These are phyloP conservation scores for Siniperca knerii DNA, from an alignment of 2,113 vertebrate species.

Conservation along the genomic window DNA sequence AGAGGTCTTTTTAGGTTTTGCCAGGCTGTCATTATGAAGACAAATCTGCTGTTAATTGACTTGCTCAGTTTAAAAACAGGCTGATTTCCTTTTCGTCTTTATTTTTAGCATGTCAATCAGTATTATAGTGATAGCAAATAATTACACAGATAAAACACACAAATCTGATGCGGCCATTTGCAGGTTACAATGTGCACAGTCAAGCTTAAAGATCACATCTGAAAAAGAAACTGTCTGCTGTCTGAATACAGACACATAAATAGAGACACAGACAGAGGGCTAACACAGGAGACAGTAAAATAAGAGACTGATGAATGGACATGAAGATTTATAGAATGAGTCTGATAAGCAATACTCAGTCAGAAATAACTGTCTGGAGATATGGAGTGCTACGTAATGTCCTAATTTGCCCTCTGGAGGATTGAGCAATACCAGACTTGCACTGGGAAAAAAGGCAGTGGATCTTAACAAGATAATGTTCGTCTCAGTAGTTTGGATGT, in stretches of 20 bases:
- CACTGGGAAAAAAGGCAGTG: background rate
- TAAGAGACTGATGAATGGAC: constrained; percentile 47
- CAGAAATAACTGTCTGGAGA: constrained; percentile 67
- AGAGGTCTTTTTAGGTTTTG: constrained; percentile 27
- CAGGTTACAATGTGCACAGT: constrained; percentile 17
- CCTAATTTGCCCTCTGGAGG: constrained; percentile 78
- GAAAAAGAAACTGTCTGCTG: background rate
- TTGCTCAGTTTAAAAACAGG: constrained; percentile 9
- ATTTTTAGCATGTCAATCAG: constrained; percentile 11
- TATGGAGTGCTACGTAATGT: constrained; percentile 59
- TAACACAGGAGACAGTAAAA: constrained; percentile 42
- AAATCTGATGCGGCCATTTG: background rate
- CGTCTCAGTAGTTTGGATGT: constrained; percentile 53
- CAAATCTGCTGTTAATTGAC: constrained; percentile 55
- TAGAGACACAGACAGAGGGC: constrained; percentile 34
- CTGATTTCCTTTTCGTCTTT: constrained; percentile 3
- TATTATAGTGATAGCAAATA: constrained; percentile 18
- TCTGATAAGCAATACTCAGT: constrained; percentile 52
- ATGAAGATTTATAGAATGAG: constrained; percentile 63
- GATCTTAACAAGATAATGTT: constrained; percentile 68
- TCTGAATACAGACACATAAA: constrained; percentile 44
- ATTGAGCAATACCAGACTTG: constrained; percentile 62
- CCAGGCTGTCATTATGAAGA: constrained; percentile 35
- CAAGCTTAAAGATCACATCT: constrained; percentile 40
- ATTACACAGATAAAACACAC: constrained; percentile 21